Conservation (phyloP, 2,113 vertebrate genomes). For the Trematomus loennbergii region DNA sequence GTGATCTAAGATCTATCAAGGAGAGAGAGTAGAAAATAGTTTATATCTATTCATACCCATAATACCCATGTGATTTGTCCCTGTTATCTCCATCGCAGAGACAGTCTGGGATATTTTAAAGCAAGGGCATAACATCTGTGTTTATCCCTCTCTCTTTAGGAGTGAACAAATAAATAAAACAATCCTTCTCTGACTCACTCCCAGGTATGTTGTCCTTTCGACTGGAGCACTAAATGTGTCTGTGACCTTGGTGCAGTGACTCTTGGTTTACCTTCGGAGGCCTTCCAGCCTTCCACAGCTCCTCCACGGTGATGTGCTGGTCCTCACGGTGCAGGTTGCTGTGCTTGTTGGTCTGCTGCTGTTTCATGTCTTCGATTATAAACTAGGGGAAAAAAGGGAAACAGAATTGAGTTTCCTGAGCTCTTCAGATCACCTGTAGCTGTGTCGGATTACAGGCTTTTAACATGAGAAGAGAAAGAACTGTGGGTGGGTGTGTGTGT, state of each 20-base stretch:
- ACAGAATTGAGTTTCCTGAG: neutral
- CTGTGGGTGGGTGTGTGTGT: constrained; percentile 49
- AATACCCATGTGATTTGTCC: no score
- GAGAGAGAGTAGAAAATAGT: no score
- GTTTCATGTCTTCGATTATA: constrained; percentile 98
- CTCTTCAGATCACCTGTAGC: constrained; percentile 1
- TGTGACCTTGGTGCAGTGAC: neutral
- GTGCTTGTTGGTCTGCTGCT: constrained; percentile 95
- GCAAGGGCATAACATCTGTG: neutral
- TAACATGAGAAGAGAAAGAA: neutral
- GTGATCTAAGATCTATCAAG: no score
- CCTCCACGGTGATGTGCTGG: constrained; percentile 98
- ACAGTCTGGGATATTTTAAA: no score
- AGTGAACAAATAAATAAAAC: no score
- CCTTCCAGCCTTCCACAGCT: constrained; percentile 98
- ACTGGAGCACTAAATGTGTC: neutral
- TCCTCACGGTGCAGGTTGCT: constrained; percentile 97
- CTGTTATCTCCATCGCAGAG: no score
- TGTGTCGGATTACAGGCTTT: neutral
- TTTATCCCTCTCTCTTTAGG: neutral
- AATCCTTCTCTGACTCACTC: neutral
- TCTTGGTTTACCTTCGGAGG: constrained; percentile 89
- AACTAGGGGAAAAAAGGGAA: constrained; percentile 83
- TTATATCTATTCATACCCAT: no score
- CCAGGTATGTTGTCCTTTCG: neutral